Evolutionary conservation across 2,113 vertebrate genomes (phyloP), one percentile per base, ranked within the genome.

Genomic region (Donacobius atricapilla): DNA sequence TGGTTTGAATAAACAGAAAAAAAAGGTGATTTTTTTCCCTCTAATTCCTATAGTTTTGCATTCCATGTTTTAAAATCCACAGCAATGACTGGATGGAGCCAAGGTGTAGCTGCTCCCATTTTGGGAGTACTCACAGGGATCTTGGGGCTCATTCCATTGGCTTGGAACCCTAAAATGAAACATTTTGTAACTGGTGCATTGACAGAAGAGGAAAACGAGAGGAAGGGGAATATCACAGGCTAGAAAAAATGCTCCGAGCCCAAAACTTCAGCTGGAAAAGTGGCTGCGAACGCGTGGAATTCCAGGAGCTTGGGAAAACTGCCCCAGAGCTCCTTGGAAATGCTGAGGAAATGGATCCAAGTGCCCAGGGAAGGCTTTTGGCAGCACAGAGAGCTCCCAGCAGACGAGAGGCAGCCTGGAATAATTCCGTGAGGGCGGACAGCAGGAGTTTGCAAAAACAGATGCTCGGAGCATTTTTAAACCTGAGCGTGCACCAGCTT

Each of bases 251-350:
- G 22, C 51, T 13, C 21, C 50, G 10, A 17, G n/a, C 92, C 95
- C 95, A 87, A 91, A 97, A 88, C 53, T 82, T 82, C 47, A 83
- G 83, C 81, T 56, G 86, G 70, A 78, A 45, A 97, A 97, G 94
- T 33, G 8, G 71, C 93, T 92, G 77, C 65, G 39, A 95, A 83
- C 64, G 35, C 75, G 22, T 18, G 69, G 82, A n/a, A 90, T 97
- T 90, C 93, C 95, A 33, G 31, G 44, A 93, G 76, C 56, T 51
- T 91, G 94, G 79, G 85, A 50, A 89, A 71, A 75, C 37, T 88
- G 56, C 17, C 60, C 20, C 35, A 78, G n/a, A 16, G 8, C 45
- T 18, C 39, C 15, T 90, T 87, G 94, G 65, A 81, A 94, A 57
- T 15, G 7, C 11, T 80, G 79, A 66, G 70, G 66, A 63, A 83